A percentile compares a stretch with the other conserved stretches of the same genome.
phyloP scores from a whole-genome alignment of 2,888 invertebrate genomes.

The Embidobia sp. region DNA sequence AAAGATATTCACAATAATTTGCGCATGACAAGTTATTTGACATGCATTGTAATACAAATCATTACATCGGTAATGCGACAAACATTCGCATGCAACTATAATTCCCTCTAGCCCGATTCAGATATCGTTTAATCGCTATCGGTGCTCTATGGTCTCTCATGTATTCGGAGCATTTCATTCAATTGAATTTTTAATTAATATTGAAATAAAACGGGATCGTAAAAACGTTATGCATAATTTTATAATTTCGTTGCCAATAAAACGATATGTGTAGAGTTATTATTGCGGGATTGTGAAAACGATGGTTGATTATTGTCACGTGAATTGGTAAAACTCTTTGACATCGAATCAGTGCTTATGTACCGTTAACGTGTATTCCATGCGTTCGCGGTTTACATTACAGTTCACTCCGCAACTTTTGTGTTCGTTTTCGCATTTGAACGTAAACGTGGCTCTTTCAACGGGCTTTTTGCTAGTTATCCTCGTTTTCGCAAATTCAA shows the following conservation, averaged over 20 bases:
- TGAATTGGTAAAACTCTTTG: conserved; percentile 51
- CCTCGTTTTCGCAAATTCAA: conserved; percentile 11
- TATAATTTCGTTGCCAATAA: conserved; percentile 15
- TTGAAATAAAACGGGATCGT: conserved; percentile 14
- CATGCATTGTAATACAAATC: no score
- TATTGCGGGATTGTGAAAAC: conserved; percentile 31
- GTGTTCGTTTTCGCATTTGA: conserved; percentile 20
- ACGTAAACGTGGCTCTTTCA: conserved; percentile 11
- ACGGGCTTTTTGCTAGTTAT: conserved; percentile 11
- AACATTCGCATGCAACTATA: no score
- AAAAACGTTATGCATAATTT: conserved; percentile 18
- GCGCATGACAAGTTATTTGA: no score
- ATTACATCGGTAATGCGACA: no score
- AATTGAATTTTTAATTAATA: conserved; percentile 3
- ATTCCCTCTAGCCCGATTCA: no score
- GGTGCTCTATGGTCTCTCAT: no score
- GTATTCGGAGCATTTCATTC: background rate
- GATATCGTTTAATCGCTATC: no score
- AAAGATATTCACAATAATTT: no score
- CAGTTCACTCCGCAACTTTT: conserved; percentile 39
- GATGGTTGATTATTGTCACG: conserved; percentile 46
- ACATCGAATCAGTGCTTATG: conserved; percentile 45
- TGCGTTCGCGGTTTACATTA: conserved; percentile 50
- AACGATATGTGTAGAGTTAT: conserved; percentile 10
- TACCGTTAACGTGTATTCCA: conserved; percentile 35